These are phyloP conservation scores for Latrodectus hesperus DNA, from an alignment of 2,888 invertebrate genomes.

Conservation along the genomic window DNA sequence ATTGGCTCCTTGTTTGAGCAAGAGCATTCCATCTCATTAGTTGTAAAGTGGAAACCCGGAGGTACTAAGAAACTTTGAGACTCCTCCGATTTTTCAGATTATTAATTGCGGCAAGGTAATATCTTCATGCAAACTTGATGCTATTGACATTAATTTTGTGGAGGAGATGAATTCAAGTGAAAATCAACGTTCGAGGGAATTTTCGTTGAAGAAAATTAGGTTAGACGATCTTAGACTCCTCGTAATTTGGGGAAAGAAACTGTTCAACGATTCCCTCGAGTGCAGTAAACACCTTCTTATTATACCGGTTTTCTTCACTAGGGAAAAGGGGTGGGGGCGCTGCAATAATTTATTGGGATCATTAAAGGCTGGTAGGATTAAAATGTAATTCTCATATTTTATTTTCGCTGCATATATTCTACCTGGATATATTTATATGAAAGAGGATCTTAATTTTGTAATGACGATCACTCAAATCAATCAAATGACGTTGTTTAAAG, in stretches of 20 bases:
- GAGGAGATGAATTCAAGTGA: background rate
- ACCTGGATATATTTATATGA: too few relatives aligned
- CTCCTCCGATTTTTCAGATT: background rate
- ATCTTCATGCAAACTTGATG: background rate
- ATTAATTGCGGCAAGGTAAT: background rate
- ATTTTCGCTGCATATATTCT: too few relatives aligned
- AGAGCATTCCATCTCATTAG: slow-evolving; percentile 19
- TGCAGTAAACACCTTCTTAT: too few relatives aligned
- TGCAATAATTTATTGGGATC: too few relatives aligned
- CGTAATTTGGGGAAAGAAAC: background rate
- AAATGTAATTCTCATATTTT: too few relatives aligned
- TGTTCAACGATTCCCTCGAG: background rate
- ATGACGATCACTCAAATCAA: too few relatives aligned
- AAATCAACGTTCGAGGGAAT: background rate
- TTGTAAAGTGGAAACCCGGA: slow-evolving; percentile 10
- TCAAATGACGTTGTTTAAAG: too few relatives aligned
- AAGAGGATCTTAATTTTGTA: too few relatives aligned
- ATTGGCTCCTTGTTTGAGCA: slow-evolving; percentile 23
- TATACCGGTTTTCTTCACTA: too few relatives aligned
- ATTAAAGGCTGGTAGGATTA: too few relatives aligned
- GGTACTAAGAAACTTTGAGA: slow-evolving; percentile 1
- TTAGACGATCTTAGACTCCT: background rate
- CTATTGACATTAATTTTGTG: background rate
- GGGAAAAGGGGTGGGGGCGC: too few relatives aligned
- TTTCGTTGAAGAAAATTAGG: background rate